Conservation (phyloP, 2,888 invertebrate genomes). For the Sisyra terminalis region DNA sequence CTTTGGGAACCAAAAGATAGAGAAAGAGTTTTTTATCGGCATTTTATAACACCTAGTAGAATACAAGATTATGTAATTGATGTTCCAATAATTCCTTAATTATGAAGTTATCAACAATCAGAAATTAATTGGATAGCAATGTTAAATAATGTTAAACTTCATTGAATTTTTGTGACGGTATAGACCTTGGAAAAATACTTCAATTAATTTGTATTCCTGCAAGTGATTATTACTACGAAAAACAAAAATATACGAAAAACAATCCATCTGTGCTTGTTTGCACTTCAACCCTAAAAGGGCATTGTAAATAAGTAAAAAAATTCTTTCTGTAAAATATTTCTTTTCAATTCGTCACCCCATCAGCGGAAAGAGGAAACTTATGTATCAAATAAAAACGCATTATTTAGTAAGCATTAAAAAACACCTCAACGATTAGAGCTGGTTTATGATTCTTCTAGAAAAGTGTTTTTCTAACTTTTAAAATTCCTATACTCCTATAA, state of each 20-base stretch:
- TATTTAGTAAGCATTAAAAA: slow-evolving; percentile 79
- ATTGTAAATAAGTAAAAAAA: slow-evolving; percentile 98
- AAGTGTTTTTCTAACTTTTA: too few species aligned
- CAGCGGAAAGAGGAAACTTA: slow-evolving; percentile 62
- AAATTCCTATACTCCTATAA: too few species aligned
- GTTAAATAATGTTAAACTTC: slow-evolving; percentile 83
- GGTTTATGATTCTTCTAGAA: too few species aligned
- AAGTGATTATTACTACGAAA: slow-evolving; percentile 62
- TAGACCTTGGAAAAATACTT: slow-evolving; percentile 96
- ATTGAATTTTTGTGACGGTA: slow-evolving; percentile 98
- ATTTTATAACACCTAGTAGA: slow-evolving; percentile 69
- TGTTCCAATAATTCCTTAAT: slow-evolving; percentile 65
- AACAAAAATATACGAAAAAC: slow-evolving; percentile 32
- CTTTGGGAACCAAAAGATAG: slow-evolving; percentile 36
- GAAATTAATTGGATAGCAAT: slow-evolving; percentile 96
- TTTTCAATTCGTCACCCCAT: slow-evolving; percentile 74
- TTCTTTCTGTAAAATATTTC: slow-evolving; percentile 59
- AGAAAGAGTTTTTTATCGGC: slow-evolving; percentile 75
- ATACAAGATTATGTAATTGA: slow-evolving; percentile 73
- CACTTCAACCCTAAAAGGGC: slow-evolving; percentile 88
- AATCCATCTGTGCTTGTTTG: slow-evolving; percentile 84
- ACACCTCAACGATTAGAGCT: too few species aligned
- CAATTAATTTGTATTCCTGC: slow-evolving; percentile 91
- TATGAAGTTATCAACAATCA: slow-evolving; percentile 84
- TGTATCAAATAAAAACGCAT: slow-evolving; percentile 53